Base-by-base conservation (phyloP, 2,113 vertebrate species). In the Colius striatus region DNA sequence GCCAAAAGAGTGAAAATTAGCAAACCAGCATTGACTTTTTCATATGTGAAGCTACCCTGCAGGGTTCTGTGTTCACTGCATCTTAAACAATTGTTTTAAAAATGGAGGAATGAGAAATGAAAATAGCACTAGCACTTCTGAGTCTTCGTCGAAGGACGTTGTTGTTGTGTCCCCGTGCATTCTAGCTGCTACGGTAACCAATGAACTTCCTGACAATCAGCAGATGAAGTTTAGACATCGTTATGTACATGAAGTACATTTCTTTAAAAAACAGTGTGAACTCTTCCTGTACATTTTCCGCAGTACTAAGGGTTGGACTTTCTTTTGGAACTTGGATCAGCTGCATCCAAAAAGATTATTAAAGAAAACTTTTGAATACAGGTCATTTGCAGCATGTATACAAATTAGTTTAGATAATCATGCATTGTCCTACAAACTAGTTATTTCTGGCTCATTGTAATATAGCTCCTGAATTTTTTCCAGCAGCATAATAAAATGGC, bases 401-500 rank as follows among this genome's bases (percentile, higher is more conserved):
- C 98, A 95, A 97, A 97, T 98, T 98, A 98, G 98, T 97, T 98
- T 97, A 98, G 98, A 98, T 98, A 96, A 97, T 98, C 98, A 96
- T 98, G 97, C 97, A 96, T 98, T 98, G 98, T 98, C 98, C 98
- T 98, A 97, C 98, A 98, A 98, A 97, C 97, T 98, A 98, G 98
- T 98, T 98, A 96, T 98, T 98, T 98, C 97, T 98, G 98, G 98
- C 98, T 98, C 98, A 98, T 98, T 98, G 98, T 98, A 98, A 98
- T 98, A 94, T 98, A 98, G 98, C 98, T 98, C 98, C 98, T 98
- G 98, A 98, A 98, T 98, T 98, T 98, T 98, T 98, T 98, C 98
- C 98, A 98, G 98, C 98, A 98, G 98, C 98, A 98, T 98, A 98
- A 98, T 98, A 99, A 98, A 98, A 99, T 99, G 99, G 99, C 99